These are phyloP conservation scores for Choristoneura fumiferana DNA, from an alignment of 1,140 invertebrate genomes.

Conservation along the genomic window DNA sequence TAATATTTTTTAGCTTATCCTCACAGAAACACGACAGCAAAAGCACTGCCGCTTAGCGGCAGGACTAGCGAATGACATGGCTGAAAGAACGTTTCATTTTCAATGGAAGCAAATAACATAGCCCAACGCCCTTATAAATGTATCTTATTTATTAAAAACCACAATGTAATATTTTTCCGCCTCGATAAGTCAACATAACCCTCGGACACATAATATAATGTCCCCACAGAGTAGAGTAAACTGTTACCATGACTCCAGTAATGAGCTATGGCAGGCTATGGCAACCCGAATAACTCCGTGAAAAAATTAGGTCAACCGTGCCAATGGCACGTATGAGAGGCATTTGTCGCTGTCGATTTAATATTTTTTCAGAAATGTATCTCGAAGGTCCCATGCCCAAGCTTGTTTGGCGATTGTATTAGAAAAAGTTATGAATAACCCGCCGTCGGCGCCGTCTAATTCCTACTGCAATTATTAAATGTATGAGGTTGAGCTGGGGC, in stretches of 20 bases:
- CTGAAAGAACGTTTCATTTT: too few species aligned
- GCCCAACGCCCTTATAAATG: too few species aligned
- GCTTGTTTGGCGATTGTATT: too few species aligned
- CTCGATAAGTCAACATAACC: background rate
- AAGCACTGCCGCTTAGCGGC: too few species aligned
- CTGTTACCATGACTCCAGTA: background rate
- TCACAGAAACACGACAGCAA: too few species aligned
- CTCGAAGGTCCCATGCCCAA: background rate
- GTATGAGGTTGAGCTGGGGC: too few species aligned
- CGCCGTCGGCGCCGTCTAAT: background rate
- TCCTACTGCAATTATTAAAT: background rate
- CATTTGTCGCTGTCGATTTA: slow-evolving; percentile 3
- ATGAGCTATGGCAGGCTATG: background rate
- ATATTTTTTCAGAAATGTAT: slow-evolving; percentile 4
- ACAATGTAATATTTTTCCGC: background rate
- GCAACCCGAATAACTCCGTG: background rate
- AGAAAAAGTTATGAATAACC: too few species aligned
- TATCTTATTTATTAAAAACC: too few species aligned
- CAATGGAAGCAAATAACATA: too few species aligned
- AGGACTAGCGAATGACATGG: too few species aligned
- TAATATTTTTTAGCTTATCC: too few species aligned
- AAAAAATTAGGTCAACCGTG: slow-evolving; percentile 9
- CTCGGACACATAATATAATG: background rate
- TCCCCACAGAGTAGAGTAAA: background rate
- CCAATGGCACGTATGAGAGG: slow-evolving; percentile 1